Evolutionary conservation across 2,113 vertebrate species (phyloP).

Genomic region (Murina feae): DNA sequence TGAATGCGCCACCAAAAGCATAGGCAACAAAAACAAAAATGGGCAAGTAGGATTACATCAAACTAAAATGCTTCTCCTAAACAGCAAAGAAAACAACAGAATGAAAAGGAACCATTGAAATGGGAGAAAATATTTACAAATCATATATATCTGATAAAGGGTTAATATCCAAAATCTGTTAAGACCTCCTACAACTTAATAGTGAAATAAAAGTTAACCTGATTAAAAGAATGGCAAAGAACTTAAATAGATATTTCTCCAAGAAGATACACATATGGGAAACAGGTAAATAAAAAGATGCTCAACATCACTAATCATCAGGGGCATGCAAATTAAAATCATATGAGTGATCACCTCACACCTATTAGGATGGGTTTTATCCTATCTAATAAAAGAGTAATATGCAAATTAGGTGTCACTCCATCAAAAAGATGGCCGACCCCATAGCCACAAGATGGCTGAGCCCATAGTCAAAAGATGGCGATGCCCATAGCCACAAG

Average conservation of each 20-base stretch:
- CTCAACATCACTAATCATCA: neutral
- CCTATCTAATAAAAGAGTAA: too few relatives aligned
- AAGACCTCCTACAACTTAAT: neutral
- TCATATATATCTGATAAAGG: neutral
- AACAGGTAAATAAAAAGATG: neutral
- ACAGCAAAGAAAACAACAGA: neutral
- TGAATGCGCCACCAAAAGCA: neutral
- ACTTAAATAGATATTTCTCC: neutral
- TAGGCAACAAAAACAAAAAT: neutral
- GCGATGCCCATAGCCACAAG: too few relatives aligned
- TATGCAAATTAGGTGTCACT: too few relatives aligned
- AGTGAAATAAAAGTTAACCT: neutral
- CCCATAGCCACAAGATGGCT: too few relatives aligned
- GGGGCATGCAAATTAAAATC: neutral
- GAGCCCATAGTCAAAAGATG: too few relatives aligned
- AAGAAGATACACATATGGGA: neutral
- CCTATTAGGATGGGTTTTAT: neutral
- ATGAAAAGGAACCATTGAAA: neutral
- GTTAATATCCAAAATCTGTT: neutral
- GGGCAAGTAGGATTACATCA: neutral
- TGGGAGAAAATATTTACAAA: neutral
- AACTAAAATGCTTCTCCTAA: neutral
- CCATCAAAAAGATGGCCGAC: too few relatives aligned
- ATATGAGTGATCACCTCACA: neutral
- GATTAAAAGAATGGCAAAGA: neutral